Base-by-base conservation (phyloP, 2,888 invertebrate genomes). In the Leptinotarsa rubiginosa region DNA sequence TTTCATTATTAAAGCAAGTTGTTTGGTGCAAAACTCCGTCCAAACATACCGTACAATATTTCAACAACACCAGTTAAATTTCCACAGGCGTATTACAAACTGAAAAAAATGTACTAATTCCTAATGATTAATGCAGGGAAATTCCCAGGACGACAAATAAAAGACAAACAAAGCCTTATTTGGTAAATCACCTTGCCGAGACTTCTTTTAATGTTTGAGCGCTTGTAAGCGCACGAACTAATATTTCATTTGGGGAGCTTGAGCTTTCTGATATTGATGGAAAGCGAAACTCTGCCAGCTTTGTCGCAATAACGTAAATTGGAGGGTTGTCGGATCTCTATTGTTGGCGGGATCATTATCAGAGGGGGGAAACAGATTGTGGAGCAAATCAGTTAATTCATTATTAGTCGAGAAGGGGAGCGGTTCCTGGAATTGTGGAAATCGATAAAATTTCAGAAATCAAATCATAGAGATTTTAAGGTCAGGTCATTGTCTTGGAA, bases 31-130 rank as follows among this genome's bases (percentile, higher is more conserved):
- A 10, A 31, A 10, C 5, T 31, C 10, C 10, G 41, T 10, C 41
- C 41, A 10, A 41, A 41, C 2, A 10, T 41, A 41, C 41, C 41
- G 10, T 41, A 5, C 10, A 41, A 41, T 41, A 41, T 10, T 41
- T 41, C 41, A 41, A 2, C 41, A 50, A 50, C 50, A 4, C n/a
- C 50, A 50, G 50, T 50, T 13, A 50, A 15, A 50, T 50, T 50
- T 50, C 50, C 50, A 50, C n/a, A n/a, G 50, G n/a, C n/a, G 50
- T 50, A 50, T n/a, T 50, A 50, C 50, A 50, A 50, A 50, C n/a
- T 50, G 50, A 13, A 50, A 41, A 41, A 50, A 50, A 50, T 3
- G 4, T 13, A 50, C 50, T 50, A 16, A 50, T 16, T 16, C 50
- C 4, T 7, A 5, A 50, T 15, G 50, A 50, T 50, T 50, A 50